Evolutionary conservation across 2,888 invertebrate species (phyloP).

Genomic region (Stenoptilia bipunctidactyla): DNA sequence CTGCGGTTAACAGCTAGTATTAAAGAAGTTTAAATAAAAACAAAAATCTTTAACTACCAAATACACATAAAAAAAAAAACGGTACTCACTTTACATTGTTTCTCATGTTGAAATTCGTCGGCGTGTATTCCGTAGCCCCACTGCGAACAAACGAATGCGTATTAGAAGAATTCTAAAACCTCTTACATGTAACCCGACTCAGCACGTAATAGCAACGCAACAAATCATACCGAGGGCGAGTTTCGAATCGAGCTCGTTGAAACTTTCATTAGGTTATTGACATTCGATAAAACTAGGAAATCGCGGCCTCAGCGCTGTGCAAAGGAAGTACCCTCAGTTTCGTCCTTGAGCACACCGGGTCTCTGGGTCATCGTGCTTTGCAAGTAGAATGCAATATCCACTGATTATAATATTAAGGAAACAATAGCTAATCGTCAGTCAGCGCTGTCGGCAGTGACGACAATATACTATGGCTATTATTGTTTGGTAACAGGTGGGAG

Average conservation of each 20-base stretch:
- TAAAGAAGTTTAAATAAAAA: too few relatives aligned
- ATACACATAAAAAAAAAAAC: too few relatives aligned
- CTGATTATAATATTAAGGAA: constrained; percentile 27
- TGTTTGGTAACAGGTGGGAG: not conserved
- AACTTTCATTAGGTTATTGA: too few relatives aligned
- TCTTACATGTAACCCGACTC: too few relatives aligned
- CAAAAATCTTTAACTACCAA: too few relatives aligned
- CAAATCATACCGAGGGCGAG: too few relatives aligned
- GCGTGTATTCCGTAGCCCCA: constrained; percentile 51
- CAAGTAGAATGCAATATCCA: constrained; percentile 39
- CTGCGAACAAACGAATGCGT: constrained; percentile 33
- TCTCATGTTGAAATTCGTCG: constrained; percentile 57
- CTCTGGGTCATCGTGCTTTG: constrained; percentile 29
- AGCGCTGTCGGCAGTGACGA: constrained; percentile 13
- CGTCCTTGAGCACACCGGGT: constrained; percentile 26
- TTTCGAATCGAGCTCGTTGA: too few relatives aligned
- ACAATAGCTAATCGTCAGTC: constrained; percentile 24
- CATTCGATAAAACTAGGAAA: too few relatives aligned
- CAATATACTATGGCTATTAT: not conserved
- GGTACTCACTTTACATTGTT: constrained; percentile 55
- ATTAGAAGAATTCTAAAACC: constrained; percentile 4
- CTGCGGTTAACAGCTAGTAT: too few relatives aligned
- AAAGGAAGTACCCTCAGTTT: not conserved
- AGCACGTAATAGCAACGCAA: too few relatives aligned
- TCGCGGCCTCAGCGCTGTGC: too few relatives aligned